Conservation (phyloP, 2,888 invertebrate genomes). For the Eupithecia centaureata region DNA sequence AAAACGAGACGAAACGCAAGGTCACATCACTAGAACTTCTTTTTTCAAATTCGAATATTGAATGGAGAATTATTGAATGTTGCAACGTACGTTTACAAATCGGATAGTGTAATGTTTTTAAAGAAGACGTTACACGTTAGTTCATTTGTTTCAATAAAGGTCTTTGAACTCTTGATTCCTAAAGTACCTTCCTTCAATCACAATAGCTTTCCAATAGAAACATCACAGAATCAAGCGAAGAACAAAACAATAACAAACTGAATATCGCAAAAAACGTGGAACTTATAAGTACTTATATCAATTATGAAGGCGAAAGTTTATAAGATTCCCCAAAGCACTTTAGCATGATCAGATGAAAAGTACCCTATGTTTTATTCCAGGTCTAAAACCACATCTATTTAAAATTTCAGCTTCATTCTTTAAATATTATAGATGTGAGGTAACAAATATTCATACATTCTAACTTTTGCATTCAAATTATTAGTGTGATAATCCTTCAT, state of each 20-base stretch:
- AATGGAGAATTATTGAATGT: constrained; percentile 78
- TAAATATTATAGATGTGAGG: no score
- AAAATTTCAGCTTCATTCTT: no score
- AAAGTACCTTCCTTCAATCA: no score
- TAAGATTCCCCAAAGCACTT: no score
- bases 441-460: no score
- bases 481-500: no score
- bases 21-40: constrained; percentile 80
- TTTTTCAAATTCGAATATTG: constrained; percentile 81
- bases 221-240: not conserved
- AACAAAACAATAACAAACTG: not conserved
- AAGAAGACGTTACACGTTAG: not conserved
- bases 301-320: no score
- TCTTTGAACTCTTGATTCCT: not conserved
- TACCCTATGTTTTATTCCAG: no score
- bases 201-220: no score
- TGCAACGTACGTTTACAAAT: constrained; percentile 63
- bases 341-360: no score
- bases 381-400: no score
- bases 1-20: constrained; percentile 81
- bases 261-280: not conserved
- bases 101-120: constrained; percentile 54
- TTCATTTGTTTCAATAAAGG: not conserved
- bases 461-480: no score
- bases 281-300: constrained; percentile 19